Percentiles rank a stretch among this genome's conserved stretches.
These are phyloP conservation scores for Tragulus kanchil DNA, from an alignment of 2,113 vertebrate genomes.

Conservation along the genomic window DNA sequence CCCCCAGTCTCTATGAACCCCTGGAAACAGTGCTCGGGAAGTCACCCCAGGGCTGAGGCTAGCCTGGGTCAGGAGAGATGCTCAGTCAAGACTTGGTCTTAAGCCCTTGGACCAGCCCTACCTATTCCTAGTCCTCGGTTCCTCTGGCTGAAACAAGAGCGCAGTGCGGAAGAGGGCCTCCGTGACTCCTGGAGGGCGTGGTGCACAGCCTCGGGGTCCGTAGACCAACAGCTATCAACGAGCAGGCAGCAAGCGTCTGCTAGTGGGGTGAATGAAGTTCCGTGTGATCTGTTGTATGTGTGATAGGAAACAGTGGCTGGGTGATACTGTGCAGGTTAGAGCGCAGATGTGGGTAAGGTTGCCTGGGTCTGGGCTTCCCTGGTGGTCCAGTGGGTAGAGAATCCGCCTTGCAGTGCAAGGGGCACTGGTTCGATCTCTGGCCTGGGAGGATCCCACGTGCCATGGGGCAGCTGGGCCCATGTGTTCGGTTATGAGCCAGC, in stretches of 20 bases:
- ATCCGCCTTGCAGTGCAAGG: no score
- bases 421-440: no score
- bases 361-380: neutral
- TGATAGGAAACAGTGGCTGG: neutral
- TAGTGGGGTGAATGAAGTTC: neutral
- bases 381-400: no score
- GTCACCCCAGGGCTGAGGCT: neutral
- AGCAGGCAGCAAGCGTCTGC: neutral
- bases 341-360: neutral
- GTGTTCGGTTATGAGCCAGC: no score
- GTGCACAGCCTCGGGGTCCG: neutral
- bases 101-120: neutral
- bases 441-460: no score
- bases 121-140: neutral
- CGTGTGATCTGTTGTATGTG: neutral
- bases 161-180: neutral
- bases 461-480: no score
- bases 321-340: neutral
- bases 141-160: neutral
- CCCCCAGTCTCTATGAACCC: neutral
- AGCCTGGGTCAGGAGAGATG: neutral
- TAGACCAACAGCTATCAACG: neutral
- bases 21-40: neutral
- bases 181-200: accelerated
- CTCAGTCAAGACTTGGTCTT: neutral